phyloP scores from a whole-genome alignment of 2,113 vertebrate species.

The Archocentrus centrarchus region DNA sequence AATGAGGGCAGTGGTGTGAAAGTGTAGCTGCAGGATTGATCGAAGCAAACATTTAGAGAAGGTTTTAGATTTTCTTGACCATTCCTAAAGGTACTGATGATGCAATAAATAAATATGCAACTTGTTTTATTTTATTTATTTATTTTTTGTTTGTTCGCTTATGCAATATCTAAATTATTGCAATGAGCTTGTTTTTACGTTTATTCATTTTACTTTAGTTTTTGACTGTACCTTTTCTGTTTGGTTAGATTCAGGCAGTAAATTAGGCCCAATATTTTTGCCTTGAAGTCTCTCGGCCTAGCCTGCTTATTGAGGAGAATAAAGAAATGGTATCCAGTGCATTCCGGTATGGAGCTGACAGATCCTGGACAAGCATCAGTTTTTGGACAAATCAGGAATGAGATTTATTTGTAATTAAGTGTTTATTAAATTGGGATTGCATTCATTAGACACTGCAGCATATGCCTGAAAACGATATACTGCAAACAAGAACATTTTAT shows the following conservation, averaged over 20 bases:
- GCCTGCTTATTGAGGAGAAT: not conserved
- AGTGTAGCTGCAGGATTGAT: not conserved
- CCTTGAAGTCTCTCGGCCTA: not conserved
- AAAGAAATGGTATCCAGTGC: not conserved
- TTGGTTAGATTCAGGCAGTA: not conserved
- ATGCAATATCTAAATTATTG: too few species aligned
- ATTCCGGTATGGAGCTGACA: not conserved
- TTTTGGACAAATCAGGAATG: not conserved
- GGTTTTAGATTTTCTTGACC: slow-evolving; percentile 29
- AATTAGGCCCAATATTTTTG: not conserved
- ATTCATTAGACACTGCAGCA: slow-evolving; percentile 23
- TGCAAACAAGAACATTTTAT: slow-evolving; percentile 13
- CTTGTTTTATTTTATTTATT: too few species aligned
- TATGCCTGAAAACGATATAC: slow-evolving; percentile 22
- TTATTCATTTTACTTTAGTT: not conserved
- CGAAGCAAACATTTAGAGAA: not conserved
- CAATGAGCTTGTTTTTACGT: too few species aligned
- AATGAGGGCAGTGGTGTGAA: rapidly evolving
- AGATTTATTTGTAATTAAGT: slow-evolving; percentile 6
- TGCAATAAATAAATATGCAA: not conserved
- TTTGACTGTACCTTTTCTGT: not conserved
- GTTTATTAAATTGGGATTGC: slow-evolving; percentile 37
- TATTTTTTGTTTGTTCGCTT: too few species aligned
- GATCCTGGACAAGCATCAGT: not conserved
- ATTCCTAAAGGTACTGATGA: slow-evolving; percentile 10